A percentile compares a stretch with the other conserved stretches of the same genome.
Conservation (phyloP, 2,113 vertebrate genomes). For the Camelus bactrianus region DNA sequence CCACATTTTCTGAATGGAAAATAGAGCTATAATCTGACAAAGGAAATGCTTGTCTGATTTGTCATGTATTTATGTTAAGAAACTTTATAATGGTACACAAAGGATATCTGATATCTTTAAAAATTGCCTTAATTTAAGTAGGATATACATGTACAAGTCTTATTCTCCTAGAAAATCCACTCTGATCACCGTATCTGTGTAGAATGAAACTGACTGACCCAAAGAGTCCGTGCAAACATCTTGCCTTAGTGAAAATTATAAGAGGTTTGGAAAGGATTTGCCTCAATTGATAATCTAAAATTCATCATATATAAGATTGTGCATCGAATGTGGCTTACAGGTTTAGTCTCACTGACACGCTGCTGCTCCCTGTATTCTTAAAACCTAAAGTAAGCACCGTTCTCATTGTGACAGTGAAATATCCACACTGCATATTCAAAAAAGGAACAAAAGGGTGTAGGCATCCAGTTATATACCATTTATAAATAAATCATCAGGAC, state of each 20-base stretch:
- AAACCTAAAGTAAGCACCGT: background rate
- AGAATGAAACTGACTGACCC: background rate
- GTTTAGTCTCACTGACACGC: background rate
- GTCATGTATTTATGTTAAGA: background rate
- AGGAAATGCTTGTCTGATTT: background rate
- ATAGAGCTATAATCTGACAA: background rate
- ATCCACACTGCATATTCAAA: background rate
- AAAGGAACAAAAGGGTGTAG: background rate
- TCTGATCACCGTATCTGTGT: background rate
- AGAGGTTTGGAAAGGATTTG: background rate
- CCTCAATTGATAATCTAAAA: background rate
- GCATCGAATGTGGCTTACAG: background rate
- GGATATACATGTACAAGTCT: background rate
- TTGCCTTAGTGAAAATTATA: background rate
- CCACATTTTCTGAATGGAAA: background rate
- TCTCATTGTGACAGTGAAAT: background rate
- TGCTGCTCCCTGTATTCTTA: background rate
- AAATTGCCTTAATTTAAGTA: background rate
- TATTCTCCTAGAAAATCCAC: background rate
- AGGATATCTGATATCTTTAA: background rate
- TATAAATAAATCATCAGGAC: slow-evolving; percentile 10
- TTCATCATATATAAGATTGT: background rate
- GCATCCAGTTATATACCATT: background rate
- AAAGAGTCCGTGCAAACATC: background rate
- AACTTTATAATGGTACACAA: background rate